Base-by-base conservation (phyloP, 2,113 vertebrate genomes). In the Burhinus oedicnemus region DNA sequence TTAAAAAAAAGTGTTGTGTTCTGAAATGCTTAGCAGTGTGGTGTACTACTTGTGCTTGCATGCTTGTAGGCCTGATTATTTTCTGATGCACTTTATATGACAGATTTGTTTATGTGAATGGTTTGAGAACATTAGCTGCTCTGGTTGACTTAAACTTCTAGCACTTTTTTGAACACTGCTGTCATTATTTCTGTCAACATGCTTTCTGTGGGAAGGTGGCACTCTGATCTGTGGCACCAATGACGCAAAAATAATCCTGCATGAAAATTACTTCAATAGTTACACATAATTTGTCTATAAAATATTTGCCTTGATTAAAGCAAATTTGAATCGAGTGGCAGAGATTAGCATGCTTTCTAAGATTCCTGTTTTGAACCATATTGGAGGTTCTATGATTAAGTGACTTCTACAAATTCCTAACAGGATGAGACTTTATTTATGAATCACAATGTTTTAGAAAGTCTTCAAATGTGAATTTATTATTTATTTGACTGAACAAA, bases 111-210 rank as follows among this genome's bases (percentile, higher is more conserved):
- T 80, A 96, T 96, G 93, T 93, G 91, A 94, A 84, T 96, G 95
- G 75, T 95, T 95, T 97, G 91, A 91, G 76, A 90, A 71, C 49
- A 22, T 94, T 27, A 93, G 52, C 85, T 95, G 94, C 96, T 97
- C 80, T 97, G 95, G 94, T 96, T 97, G 78, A 93, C 86, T 96
- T 89, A 44, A 95, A 95, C 44, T 72, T 92, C 70, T 93, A 94
- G 91, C 89, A 79, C 92, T 91, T 96, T 96, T 95, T 82, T 96
- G 95, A 93, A 79, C 93, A 95, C 97, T 96, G 97, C 94, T 96
- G 61, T 95, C 90, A 89, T 91, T 25, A 21, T 94, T 96, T 83
- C 91, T 95, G 87, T 76, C 93, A 80, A 69, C 65, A 6, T 74
- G 80, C 94, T 97, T 97, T 95, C 91, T 95, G 15, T 83, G 91